A percentile compares a stretch with the other conserved stretches of the same genome.
phyloP scores from a whole-genome alignment of 1,140 invertebrate genomes.

The Zophobas morio region DNA sequence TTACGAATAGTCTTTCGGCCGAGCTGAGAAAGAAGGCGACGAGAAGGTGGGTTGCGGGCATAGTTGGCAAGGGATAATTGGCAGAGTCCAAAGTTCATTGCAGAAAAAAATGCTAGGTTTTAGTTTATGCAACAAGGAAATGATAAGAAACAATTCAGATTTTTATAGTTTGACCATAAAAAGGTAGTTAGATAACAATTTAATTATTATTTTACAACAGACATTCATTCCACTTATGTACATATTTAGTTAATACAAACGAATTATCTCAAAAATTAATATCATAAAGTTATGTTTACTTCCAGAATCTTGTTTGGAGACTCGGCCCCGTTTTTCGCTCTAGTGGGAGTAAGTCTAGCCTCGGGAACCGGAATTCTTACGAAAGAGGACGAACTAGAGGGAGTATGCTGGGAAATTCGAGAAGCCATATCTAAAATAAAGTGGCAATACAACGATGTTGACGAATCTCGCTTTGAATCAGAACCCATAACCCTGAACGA shows the following conservation, averaged over 20 bases:
- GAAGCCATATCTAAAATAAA: conserved; percentile 78
- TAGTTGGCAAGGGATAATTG: neutral
- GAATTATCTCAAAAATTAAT: no score
- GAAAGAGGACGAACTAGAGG: conserved; percentile 85
- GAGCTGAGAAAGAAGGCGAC: conserved; percentile 76
- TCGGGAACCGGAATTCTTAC: conserved; percentile 83
- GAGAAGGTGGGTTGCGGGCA: conserved; percentile 63
- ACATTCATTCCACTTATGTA: no score
- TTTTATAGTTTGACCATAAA: neutral
- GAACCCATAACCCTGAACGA: conserved; percentile 71
- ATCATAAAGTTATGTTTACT: conserved; percentile 5
- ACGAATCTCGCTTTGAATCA: conserved; percentile 64
- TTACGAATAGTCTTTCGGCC: conserved; percentile 76
- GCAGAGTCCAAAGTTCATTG: neutral
- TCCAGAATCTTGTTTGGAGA: conserved; percentile 77
- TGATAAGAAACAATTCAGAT: conserved; percentile 8
- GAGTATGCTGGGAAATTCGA: conserved; percentile 84
- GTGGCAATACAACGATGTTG: conserved; percentile 72
- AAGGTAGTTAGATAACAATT: no score
- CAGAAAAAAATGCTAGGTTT: neutral
- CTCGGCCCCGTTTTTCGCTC: conserved; percentile 81
- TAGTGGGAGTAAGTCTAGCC: conserved; percentile 82
- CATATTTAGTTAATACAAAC: no score
- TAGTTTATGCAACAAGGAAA: conserved; percentile 14
- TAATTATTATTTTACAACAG: no score